phyloP scores from a whole-genome alignment of 1,140 invertebrate genomes.

The Drosophila nikananu region DNA sequence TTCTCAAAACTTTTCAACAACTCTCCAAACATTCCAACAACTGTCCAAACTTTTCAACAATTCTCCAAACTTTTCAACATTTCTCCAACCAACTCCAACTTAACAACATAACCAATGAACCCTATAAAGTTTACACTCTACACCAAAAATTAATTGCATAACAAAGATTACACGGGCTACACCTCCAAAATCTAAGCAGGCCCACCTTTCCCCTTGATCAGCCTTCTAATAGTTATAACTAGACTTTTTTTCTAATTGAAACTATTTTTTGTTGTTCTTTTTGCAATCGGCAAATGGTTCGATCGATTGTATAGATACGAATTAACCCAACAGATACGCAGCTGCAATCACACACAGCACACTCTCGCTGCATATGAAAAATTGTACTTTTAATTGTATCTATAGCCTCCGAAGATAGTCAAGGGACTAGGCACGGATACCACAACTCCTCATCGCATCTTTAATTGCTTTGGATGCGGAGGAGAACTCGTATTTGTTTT shows the following conservation, averaged over 20 bases:
- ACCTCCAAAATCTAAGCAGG: constrained; percentile 33
- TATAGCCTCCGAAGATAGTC: constrained; percentile 16
- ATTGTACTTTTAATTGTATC: constrained; percentile 72
- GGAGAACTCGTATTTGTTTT: constrained; percentile 64
- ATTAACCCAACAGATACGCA: constrained; percentile 64
- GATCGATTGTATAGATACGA: constrained; percentile 73
- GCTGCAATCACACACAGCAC: constrained; percentile 38
- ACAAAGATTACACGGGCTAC: constrained; percentile 56
- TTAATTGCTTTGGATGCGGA: constrained; percentile 59
- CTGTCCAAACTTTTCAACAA: no score
- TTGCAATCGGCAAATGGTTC: constrained; percentile 33
- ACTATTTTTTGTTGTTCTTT: constrained; percentile 18
- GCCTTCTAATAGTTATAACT: constrained; percentile 45
- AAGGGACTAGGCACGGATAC: not conserved
- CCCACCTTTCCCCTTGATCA: constrained; percentile 9
- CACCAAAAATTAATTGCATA: constrained; percentile 63
- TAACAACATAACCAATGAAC: not conserved
- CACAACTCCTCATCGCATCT: constrained; percentile 45
- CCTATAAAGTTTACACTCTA: constrained; percentile 1
- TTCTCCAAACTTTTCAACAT: no score
- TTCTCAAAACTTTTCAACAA: no score
- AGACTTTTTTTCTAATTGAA: constrained; percentile 70
- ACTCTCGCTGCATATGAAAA: constrained; percentile 52
- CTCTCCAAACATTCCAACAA: no score
- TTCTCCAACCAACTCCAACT: not conserved